Base-by-base conservation (phyloP, 2,113 vertebrate species). In the Corythornis cristatus region DNA sequence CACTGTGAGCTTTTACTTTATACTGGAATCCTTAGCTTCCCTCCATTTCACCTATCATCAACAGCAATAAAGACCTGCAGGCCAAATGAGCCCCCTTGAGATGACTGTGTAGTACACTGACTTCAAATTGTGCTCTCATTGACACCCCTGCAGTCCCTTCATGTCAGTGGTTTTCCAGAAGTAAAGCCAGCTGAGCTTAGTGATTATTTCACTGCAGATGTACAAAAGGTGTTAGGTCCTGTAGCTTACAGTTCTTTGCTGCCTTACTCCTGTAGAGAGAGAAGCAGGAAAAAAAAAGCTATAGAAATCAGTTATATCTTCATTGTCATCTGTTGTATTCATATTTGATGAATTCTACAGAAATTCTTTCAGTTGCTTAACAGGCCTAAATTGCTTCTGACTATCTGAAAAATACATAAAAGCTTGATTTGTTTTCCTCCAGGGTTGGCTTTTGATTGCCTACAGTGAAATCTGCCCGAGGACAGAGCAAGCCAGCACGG, bases 71-170 rank as follows among this genome's bases (percentile, higher is more conserved):
- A 93, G 83, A 83, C 61, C 72, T 88, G 53, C 65, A 75, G 77
- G 50, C 35, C 86, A 94, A 70, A 94, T 93, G 45, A 90, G 35
- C 20, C 58, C 54, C 50, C 62, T 29, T 75, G 73, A 84, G 90
- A 84, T 14, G 17, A 33, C 42, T 68, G 42, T 61, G 53, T 53
- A 79, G 58, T 48, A 79, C 19, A 10, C 7, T 54, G 86, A 28
- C 43, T 92, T 46, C 50, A 75, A 75, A 78, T 12, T 66, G 26
- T 65, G 61, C 54, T 86, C 46, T 66, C 42, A 43, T 0, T 70
- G 83, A 56, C 66, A 73, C 8, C 11, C 29, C 58, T 61, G 54
- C 57, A 87, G 31, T 45, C 45, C 16, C 62, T 65, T 86, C 23
- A 54, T 68, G 31, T 68, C 86, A 45, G 10, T 54, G 68, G 20